These are phyloP conservation scores for Limnephilus lunatus DNA, from an alignment of 2,888 invertebrate species.

Conservation along the genomic window DNA sequence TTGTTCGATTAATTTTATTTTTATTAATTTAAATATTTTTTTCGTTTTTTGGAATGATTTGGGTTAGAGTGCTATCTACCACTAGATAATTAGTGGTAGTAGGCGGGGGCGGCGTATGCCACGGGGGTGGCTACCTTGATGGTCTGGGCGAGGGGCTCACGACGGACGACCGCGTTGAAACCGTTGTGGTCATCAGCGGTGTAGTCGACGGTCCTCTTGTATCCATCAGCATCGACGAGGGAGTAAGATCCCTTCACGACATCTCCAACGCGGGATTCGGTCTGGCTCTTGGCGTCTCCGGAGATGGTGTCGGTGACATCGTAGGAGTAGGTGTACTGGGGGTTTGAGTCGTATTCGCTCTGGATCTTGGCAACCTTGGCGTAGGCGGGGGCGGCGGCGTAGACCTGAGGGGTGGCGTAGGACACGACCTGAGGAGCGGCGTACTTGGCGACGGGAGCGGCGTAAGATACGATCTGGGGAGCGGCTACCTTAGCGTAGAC, in stretches of 20 bases:
- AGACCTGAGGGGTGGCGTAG: neutral
- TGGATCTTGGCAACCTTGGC: constrained; percentile 59
- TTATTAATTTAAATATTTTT: neutral
- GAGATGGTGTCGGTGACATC: constrained; percentile 69
- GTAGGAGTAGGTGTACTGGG: constrained; percentile 71
- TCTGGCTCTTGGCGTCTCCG: constrained; percentile 57
- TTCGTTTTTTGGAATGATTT: neutral
- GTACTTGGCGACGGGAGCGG: neutral
- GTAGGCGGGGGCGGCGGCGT: constrained; percentile 47
- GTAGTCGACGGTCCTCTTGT: constrained; percentile 73
- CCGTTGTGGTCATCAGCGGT: constrained; percentile 76
- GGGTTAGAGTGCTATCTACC: neutral
- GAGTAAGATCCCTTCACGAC: constrained; percentile 60
- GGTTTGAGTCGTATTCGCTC: constrained; percentile 74
- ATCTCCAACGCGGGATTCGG: constrained; percentile 50
- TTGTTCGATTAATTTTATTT: neutral
- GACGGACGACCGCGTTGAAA: constrained; percentile 76
- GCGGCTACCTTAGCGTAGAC: no score
- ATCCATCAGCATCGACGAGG: constrained; percentile 69
- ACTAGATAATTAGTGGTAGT: neutral
- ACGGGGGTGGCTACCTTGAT: neutral
- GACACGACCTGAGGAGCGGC: constrained; percentile 13
- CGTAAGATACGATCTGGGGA: no score
- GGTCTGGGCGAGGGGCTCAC: constrained; percentile 68
- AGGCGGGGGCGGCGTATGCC: neutral